These are phyloP conservation scores for Gnatocerus cornutus DNA, from an alignment of 2,888 invertebrate species.

Conservation along the genomic window DNA sequence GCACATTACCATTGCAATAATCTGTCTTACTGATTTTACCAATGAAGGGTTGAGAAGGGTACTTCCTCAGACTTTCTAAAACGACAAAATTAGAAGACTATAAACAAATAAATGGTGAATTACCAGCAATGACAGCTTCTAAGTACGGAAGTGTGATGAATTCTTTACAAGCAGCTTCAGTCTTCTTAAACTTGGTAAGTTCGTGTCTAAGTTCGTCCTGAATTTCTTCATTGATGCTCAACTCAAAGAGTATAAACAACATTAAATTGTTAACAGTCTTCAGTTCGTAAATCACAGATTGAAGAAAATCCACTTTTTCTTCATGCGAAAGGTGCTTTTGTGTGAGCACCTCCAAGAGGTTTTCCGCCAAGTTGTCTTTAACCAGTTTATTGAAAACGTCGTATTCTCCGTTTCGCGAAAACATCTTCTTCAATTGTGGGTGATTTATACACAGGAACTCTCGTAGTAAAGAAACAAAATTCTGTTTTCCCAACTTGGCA, in stretches of 20 bases:
- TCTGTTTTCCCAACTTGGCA: background rate
- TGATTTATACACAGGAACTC: background rate
- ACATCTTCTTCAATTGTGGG: background rate
- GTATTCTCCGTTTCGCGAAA: background rate
- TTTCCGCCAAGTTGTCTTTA: background rate
- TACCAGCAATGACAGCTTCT: slow-evolving; percentile 46
- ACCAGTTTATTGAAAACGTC: background rate
- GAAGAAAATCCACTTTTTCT: background rate
- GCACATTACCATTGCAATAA: slow-evolving; percentile 35
- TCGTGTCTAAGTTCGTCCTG: slow-evolving; percentile 58
- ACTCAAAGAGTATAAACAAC: slow-evolving; percentile 55
- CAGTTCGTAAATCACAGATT: slow-evolving; percentile 6
- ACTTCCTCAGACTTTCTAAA: slow-evolving; percentile 60
- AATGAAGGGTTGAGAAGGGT: slow-evolving; percentile 55
- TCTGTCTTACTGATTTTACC: slow-evolving; percentile 45
- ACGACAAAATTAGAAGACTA: slow-evolving; percentile 17
- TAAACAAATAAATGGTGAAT: slow-evolving; percentile 6
- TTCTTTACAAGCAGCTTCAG: slow-evolving; percentile 29
- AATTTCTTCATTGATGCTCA: slow-evolving; percentile 54
- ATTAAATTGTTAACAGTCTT: slow-evolving; percentile 54
- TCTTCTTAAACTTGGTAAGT: slow-evolving; percentile 55
- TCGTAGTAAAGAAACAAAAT: background rate
- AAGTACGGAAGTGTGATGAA: slow-evolving; percentile 35
- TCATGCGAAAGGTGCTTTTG: background rate
- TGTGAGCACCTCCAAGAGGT: background rate